Conservation (phyloP, 2,113 vertebrate species). For the Cyanoderma ruficeps region DNA sequence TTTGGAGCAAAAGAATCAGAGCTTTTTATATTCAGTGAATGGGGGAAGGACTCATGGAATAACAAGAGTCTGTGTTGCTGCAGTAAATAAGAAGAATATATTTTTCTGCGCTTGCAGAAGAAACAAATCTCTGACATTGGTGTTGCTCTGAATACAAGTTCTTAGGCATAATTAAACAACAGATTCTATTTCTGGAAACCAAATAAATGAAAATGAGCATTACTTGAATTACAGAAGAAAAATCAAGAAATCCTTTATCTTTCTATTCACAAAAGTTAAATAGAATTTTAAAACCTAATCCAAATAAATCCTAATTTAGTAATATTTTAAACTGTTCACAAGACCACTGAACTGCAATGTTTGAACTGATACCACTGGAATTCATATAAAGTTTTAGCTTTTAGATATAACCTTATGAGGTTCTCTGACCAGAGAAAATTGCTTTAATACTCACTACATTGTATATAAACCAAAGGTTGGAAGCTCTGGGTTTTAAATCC, state of each 20-base stretch:
- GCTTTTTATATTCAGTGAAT: neutral
- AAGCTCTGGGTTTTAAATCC: neutral
- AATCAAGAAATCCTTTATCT: neutral
- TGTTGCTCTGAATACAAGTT: neutral
- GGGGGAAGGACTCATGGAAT: neutral
- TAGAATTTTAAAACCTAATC: neutral
- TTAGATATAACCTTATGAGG: neutral
- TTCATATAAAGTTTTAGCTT: neutral
- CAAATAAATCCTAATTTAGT: neutral
- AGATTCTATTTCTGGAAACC: neutral
- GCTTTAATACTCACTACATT: neutral
- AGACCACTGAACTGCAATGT: neutral
- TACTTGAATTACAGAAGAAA: neutral
- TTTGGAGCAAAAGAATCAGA: neutral
- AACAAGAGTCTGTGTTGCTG: neutral
- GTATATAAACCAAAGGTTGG: neutral
- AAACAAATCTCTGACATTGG: neutral
- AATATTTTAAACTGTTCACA: neutral
- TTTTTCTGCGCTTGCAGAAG: neutral
- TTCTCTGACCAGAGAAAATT: neutral
- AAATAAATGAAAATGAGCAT: rapidly evolving
- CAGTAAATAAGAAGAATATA: neutral
- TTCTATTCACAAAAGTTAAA: neutral
- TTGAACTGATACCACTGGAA: neutral
- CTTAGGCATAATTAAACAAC: neutral